phyloP scores from a whole-genome alignment of 2,888 invertebrate genomes.

The Brenthis daphne region DNA sequence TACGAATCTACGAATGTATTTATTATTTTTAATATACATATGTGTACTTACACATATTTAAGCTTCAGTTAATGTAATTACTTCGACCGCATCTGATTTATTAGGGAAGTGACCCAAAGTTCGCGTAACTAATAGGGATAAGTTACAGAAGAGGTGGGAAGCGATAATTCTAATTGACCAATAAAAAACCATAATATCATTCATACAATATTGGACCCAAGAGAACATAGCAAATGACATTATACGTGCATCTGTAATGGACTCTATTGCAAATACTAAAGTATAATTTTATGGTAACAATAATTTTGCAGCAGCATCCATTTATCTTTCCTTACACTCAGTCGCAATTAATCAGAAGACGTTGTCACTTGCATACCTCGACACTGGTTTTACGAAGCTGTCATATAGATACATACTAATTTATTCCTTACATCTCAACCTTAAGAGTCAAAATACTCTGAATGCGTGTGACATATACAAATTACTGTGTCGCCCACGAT shows the following conservation, averaged over 20 bases:
- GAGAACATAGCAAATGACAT: slow-evolving; percentile 69
- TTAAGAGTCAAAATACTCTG: slow-evolving; percentile 41
- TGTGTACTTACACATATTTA: background rate
- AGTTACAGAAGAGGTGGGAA: slow-evolving; percentile 22
- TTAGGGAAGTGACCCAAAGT: slow-evolving; percentile 8
- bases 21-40: background rate
- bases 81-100: background rate
- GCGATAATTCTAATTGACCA: slow-evolving; percentile 40
- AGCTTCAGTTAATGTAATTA: background rate
- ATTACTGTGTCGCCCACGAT: slow-evolving; percentile 44
- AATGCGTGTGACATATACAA: slow-evolving; percentile 38
- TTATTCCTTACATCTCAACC: slow-evolving; percentile 38
- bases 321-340: slow-evolving; percentile 74
- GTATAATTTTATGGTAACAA: slow-evolving; percentile 32
- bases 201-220: slow-evolving; percentile 55
- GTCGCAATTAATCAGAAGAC: slow-evolving; percentile 77
- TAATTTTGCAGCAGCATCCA: slow-evolving; percentile 49
- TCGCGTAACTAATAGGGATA: slow-evolving; percentile 14
- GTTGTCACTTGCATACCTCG: slow-evolving; percentile 65
- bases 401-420: slow-evolving; percentile 43
- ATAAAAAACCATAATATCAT: slow-evolving; percentile 46
- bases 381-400: slow-evolving; percentile 45
- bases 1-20: no score
- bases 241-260: slow-evolving; percentile 53
- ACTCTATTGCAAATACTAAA: slow-evolving; percentile 31